phyloP scores from a whole-genome alignment of 2,888 invertebrate genomes.

The Heliconius sara region DNA sequence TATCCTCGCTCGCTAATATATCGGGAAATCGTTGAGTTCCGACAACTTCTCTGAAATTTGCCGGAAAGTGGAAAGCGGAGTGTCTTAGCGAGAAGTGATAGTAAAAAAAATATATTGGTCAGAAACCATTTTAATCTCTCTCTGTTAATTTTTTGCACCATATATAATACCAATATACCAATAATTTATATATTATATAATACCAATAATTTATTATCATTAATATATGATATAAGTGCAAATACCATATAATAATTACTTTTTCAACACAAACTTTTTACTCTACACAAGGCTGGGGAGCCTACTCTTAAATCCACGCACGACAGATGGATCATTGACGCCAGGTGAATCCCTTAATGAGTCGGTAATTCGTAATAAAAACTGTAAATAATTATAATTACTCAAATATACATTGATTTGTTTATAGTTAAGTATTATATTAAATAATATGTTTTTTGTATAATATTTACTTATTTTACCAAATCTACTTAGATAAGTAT shows the following conservation, averaged over 20 bases:
- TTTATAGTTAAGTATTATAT: background rate
- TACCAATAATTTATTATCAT: background rate
- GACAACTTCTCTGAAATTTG: too few species aligned
- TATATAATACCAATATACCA: too few species aligned
- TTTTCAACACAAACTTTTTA: background rate
- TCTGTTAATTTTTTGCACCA: too few species aligned
- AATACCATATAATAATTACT: background rate
- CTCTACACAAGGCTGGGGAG: background rate
- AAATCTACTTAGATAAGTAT: too few species aligned
- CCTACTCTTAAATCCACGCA: slow-evolving; percentile 19
- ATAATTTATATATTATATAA: too few species aligned
- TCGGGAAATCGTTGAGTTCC: too few species aligned
- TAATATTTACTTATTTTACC: background rate
- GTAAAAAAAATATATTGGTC: too few species aligned
- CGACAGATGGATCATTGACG: slow-evolving; percentile 25
- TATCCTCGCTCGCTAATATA: too few species aligned
- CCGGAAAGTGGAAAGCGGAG: too few species aligned
- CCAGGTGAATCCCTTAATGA: slow-evolving; percentile 30
- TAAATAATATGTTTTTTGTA: background rate
- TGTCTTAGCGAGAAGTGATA: too few species aligned
- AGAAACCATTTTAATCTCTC: too few species aligned
- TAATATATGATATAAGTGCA: background rate
- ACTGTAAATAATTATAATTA: slow-evolving; percentile 28
- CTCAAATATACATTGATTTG: slow-evolving; percentile 14
- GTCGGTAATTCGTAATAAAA: slow-evolving; percentile 4